phyloP scores from a whole-genome alignment of 2,888 invertebrate species.

The Acronicta alni region DNA sequence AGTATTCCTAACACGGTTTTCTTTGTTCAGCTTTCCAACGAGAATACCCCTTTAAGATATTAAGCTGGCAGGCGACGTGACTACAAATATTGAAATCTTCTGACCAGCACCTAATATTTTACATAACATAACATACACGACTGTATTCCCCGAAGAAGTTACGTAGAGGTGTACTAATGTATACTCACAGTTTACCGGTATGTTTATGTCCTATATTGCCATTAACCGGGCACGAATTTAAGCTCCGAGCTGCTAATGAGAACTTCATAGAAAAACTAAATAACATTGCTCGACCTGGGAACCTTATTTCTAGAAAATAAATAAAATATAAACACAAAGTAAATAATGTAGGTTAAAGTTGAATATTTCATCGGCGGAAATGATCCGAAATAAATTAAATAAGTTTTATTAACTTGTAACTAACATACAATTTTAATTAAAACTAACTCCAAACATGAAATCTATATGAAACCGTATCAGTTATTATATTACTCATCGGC shows the following conservation, averaged over 20 bases:
- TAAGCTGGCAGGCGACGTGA: slow-evolving; percentile 27
- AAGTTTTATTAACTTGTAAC: slow-evolving; percentile 3
- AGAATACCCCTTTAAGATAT: slow-evolving; percentile 45
- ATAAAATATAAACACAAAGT: background rate
- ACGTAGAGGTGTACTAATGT: too few relatives aligned
- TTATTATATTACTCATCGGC: slow-evolving; percentile 3
- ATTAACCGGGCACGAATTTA: too few relatives aligned
- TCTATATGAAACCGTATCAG: background rate
- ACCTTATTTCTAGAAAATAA: background rate
- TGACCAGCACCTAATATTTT: slow-evolving; percentile 14
- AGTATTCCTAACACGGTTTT: slow-evolving; percentile 44
- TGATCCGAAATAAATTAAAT: background rate
- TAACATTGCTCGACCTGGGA: too few relatives aligned
- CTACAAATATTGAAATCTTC: slow-evolving; percentile 46
- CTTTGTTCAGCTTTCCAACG: slow-evolving; percentile 49
- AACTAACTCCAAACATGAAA: background rate
- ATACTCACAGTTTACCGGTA: too few relatives aligned
- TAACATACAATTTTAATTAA: slow-evolving; percentile 10
- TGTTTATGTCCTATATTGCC: too few relatives aligned
- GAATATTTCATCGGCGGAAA: slow-evolving; percentile 1
- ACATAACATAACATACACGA: background rate
- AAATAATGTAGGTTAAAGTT: background rate
- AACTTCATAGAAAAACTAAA: too few relatives aligned
- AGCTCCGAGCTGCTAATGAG: too few relatives aligned
- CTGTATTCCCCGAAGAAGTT: too few relatives aligned